A percentile compares a stretch with the other conserved stretches of the same genome.
phyloP scores from a whole-genome alignment of 2,888 invertebrate species.

The Druceiella hillmani region DNA sequence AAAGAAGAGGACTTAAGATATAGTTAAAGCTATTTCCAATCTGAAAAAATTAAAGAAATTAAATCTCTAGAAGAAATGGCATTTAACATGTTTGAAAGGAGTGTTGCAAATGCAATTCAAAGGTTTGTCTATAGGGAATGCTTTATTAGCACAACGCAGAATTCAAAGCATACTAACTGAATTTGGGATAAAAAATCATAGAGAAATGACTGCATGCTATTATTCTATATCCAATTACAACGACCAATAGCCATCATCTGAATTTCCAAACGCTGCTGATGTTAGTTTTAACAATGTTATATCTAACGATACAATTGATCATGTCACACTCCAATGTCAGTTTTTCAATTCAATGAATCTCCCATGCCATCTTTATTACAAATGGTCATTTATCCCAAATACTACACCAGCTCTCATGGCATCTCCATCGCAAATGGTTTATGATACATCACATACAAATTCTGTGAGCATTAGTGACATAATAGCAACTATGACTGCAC shows the following conservation, averaged over 20 bases:
- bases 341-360: too few species aligned
- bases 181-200: too few species aligned
- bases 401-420: constrained; percentile 10
- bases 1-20: constrained; percentile 9
- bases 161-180: constrained; percentile 16
- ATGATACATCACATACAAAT: constrained; percentile 8
- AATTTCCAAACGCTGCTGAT: constrained; percentile 12
- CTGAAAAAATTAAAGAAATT: too few species aligned
- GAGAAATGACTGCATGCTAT: constrained; percentile 11
- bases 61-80: too few species aligned
- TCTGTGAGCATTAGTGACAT: constrained; percentile 10
- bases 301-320: too few species aligned
- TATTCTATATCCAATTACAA: constrained; percentile 11
- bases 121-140: constrained; percentile 16
- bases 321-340: too few species aligned
- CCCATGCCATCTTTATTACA: too few species aligned
- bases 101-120: too few species aligned
- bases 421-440: constrained; percentile 14
- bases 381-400: constrained; percentile 13
- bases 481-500: constrained; percentile 6
- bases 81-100: constrained; percentile 16
- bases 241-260: constrained; percentile 10
- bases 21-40: constrained; percentile 7
- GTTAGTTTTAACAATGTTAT: too few species aligned
- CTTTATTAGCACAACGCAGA: constrained; percentile 14